Evolutionary conservation across 1,140 invertebrate species (phyloP).

Genomic region (Drosophila ohnishii): DNA sequence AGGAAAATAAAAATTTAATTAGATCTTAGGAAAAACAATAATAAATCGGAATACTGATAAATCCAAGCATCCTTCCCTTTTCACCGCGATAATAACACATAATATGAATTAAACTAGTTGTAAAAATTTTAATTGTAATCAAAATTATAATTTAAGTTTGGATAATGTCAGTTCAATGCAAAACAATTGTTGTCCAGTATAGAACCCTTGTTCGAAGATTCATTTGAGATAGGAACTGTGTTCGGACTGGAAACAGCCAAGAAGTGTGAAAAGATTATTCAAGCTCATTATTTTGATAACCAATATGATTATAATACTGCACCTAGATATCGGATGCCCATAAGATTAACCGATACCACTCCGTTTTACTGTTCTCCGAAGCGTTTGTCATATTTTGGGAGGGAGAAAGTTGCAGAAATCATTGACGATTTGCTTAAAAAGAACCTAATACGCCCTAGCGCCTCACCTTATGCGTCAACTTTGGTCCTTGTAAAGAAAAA

Average conservation of each 20-base stretch:
- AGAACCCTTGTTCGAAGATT: neutral
- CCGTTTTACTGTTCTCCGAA: neutral
- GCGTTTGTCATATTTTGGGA: neutral
- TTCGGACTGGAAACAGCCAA: neutral
- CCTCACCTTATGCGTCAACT: neutral
- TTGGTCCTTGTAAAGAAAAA: constrained; percentile 2
- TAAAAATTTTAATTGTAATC: neutral
- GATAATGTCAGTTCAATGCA: neutral
- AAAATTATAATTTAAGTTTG: neutral
- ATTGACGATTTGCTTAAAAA: neutral
- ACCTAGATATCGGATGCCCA: constrained; percentile 7
- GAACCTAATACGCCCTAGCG: neutral
- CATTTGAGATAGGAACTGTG: neutral
- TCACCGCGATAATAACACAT: neutral
- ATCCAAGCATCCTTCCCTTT: neutral
- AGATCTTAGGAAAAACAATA: neutral
- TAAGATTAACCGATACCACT: constrained; percentile 1
- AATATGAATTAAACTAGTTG: too few relatives aligned
- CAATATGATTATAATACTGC: neutral
- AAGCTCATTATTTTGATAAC: neutral
- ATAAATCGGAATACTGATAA: neutral
- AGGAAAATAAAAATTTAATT: neutral
- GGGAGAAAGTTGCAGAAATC: neutral
- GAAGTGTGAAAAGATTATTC: neutral
- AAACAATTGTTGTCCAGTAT: neutral